Base-by-base conservation (phyloP, 2,888 invertebrate species). In the Acrobasis repandana region DNA sequence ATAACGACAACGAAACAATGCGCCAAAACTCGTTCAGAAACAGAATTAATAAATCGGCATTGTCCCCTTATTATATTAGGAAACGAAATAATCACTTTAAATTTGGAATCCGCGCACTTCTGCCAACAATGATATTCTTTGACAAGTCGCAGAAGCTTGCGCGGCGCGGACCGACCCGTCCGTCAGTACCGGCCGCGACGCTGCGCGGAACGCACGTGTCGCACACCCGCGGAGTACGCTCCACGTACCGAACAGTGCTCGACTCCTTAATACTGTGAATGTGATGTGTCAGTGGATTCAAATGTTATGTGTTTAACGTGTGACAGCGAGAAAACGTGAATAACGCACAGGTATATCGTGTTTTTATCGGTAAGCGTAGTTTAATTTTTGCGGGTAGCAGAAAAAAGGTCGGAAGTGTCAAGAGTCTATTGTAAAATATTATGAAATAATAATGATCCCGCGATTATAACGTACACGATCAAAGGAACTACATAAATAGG, bases 81-180 rank as follows among this genome's bases (percentile, higher is more conserved):
- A 56, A 61, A 48, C n/a, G 14, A 36, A 58, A 58, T 33, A 48
- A 47, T 58, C 43, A 56, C 33, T 57, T 34, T 16, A 50, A 36
- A 62, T 61, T 34, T 56, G 15, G 56, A 59, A 74, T 68, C 64
- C 67, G 66, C 69, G 67, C 63, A 20, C 56, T 46, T 48, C 46
- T 61, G 63, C 61, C 68, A 69, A 69, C 47, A 57, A 47, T 47
- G 56, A 58, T 49, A 80, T 77, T 85, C 78, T 83, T 77, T 82
- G 83, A 80, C 82, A 74, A 77, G 71, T 81, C 79, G 83, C 78
- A 77, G 83, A 83, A 83, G 82, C 80, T 83, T 88, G 90, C 88
- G 89, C 88, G 83, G 79, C 76, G 76, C 78, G 74, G 68, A 1
- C 28, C 28, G 28, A 28, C 69, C 65, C 36, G 15, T 57, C 54